A percentile compares a stretch with the other conserved stretches of the same genome.
Evolutionary conservation across 2,888 invertebrate species (phyloP).

Genomic region (Amorpha juglandis): DNA sequence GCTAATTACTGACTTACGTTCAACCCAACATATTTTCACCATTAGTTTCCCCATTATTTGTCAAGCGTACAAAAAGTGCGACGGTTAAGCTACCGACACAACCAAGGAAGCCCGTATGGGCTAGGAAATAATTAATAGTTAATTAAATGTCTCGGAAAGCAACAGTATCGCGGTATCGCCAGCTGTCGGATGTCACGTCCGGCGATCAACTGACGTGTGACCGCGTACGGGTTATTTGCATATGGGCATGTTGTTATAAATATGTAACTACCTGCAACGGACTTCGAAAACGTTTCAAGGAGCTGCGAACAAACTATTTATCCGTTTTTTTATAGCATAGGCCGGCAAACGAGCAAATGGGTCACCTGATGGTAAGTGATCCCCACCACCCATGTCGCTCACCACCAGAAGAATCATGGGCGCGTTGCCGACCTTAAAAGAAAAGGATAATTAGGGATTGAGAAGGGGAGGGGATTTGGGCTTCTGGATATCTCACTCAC

Average conservation of each 20-base stretch:
- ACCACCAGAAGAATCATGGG: no score
- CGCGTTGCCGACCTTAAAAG: no score
- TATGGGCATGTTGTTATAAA: neutral
- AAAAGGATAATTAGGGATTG: no score
- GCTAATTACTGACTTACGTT: neutral
- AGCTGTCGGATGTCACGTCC: slow-evolving; percentile 19
- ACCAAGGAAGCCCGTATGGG: slow-evolving; percentile 8
- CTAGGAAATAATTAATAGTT: slow-evolving; percentile 11
- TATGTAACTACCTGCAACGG: neutral
- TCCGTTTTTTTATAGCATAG: no score
- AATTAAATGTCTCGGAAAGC: slow-evolving; percentile 1
- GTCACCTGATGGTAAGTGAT: no score
- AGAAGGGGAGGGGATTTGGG: no score
- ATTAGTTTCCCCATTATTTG: neutral
- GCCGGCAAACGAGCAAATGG: no score
- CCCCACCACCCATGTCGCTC: no score
- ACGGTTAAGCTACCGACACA: neutral
- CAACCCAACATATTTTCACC: neutral
- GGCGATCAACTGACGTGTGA: slow-evolving; percentile 11
- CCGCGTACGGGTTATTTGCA: slow-evolving; percentile 14
- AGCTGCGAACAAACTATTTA: no score
- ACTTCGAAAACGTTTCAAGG: no score
- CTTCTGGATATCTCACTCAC: no score
- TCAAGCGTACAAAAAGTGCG: neutral
- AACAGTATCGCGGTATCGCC: neutral